These are phyloP conservation scores for Ophion ellenae DNA, from an alignment of 2,888 invertebrate genomes.

Conservation along the genomic window DNA sequence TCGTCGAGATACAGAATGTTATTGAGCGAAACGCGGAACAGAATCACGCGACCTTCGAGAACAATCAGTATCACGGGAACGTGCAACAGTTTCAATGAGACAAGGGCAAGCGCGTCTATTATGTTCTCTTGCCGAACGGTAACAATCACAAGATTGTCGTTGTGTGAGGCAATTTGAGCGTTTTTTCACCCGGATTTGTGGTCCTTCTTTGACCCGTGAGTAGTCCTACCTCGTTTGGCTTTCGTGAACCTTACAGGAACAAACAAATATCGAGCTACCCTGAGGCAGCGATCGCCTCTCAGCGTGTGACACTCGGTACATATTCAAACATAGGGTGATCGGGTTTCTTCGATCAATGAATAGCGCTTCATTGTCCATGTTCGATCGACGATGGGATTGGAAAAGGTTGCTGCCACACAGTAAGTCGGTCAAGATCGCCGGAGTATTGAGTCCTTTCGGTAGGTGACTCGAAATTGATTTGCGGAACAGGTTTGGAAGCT, in stretches of 20 bases:
- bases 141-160: slow-evolving; percentile 83
- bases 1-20: slow-evolving; percentile 80
- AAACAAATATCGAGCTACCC: too few relatives aligned
- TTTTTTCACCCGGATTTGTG: neutral
- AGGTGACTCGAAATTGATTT: too few relatives aligned
- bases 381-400: too few relatives aligned
- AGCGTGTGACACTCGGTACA: too few relatives aligned
- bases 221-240: neutral
- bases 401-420: too few relatives aligned
- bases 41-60: slow-evolving; percentile 73
- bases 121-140: slow-evolving; percentile 83
- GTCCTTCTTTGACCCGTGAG: neutral
- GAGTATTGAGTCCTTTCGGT: too few relatives aligned
- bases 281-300: too few relatives aligned
- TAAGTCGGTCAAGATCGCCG: too few relatives aligned
- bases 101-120: slow-evolving; percentile 83
- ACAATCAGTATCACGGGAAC: slow-evolving; percentile 80
- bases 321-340: too few relatives aligned
- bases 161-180: slow-evolving; percentile 72
- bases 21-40: slow-evolving; percentile 75
- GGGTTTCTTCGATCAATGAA: too few relatives aligned
- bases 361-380: too few relatives aligned
- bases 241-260: neutral
- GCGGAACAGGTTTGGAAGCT: too few relatives aligned
- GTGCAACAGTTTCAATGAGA: slow-evolving; percentile 82